phyloP scores from a whole-genome alignment of 2,797 vertebrate genomes.

The Amblyraja radiata region DNA sequence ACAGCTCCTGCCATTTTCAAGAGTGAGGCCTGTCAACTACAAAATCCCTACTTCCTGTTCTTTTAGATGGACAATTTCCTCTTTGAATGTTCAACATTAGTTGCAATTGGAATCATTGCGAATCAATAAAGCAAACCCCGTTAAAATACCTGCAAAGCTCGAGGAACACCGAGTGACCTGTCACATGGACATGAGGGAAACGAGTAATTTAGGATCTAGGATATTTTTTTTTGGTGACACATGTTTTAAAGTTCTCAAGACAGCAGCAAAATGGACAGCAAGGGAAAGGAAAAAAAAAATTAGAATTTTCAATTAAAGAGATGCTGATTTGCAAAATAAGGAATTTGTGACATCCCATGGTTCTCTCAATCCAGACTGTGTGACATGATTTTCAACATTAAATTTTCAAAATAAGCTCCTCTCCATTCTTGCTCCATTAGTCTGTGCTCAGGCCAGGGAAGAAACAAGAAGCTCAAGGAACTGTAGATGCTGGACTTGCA shows the following conservation, averaged over 20 bases:
- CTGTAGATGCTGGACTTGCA: no score
- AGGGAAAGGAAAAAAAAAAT: neutral
- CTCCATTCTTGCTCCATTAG: neutral
- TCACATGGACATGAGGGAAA: neutral
- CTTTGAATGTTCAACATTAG: neutral
- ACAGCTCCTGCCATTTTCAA: neutral
- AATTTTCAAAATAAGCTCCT: no score
- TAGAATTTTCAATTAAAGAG: neutral
- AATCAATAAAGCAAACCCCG: neutral
- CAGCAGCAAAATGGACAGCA: neutral
- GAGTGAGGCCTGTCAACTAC: no score
- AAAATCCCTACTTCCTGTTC: neutral
- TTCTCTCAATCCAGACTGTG: no score
- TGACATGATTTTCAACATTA: neutral
- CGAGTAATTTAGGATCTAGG: neutral
- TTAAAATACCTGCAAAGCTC: neutral
- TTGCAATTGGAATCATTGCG: neutral
- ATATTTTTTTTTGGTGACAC: neutral
- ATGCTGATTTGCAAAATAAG: neutral
- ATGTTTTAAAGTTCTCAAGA: neutral
- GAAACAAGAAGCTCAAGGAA: no score
- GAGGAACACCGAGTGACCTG: neutral
- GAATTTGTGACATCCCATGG: neutral
- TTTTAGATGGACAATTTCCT: neutral
- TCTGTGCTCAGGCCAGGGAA: neutral